Base-by-base conservation (phyloP, 2,113 vertebrate species). In the Gallinago media region DNA sequence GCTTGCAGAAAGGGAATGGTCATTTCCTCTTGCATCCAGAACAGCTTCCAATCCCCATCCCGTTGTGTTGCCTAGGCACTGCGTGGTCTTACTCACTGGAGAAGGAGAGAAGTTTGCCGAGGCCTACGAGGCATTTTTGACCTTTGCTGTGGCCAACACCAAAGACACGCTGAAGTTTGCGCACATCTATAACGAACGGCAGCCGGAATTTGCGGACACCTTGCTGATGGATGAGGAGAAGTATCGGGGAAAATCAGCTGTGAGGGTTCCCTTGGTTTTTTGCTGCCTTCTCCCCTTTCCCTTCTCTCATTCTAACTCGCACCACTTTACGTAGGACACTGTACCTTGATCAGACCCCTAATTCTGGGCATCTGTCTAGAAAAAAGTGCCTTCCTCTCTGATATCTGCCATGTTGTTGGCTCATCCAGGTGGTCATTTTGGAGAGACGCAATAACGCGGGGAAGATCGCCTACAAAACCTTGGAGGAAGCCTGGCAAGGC, bases 111-210 rank as follows among this genome's bases (percentile, higher is more conserved):
- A 97, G 71, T 97, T 98, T 88, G 92, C 96, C 1, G 83, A 96
- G 23, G 97, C 98, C 67, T 99, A 99, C 5, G 98, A 98, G 71
- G 98, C 98, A 0, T 99, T 99, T 94, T 96, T 99, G 79, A 98
- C 98, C 8, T 99, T 99, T 32, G 99, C 99, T 3, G 97, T 98
- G 27, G 97, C 98, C 75, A 99, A 99, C 95, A 97, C 98, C 0
- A 99, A 98, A 63, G 99, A 99, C 85, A 98, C 99, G 0, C 94
- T 99, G 85, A 98, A 98, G 32, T 99, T 99, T 58, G 98, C 99
- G 29, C 99, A 99, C 7, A 87, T 99, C 89, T 99, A 99, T 81
- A 98, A 97, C 3, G 97, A 96, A 5, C 98, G 98, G 36, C 99
- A 99, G 97, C 98, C 97, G 1, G 98, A 99, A 11, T 98, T 99